Evolutionary conservation across 2,113 vertebrate species (phyloP).

Genomic region (Zeus faber): DNA sequence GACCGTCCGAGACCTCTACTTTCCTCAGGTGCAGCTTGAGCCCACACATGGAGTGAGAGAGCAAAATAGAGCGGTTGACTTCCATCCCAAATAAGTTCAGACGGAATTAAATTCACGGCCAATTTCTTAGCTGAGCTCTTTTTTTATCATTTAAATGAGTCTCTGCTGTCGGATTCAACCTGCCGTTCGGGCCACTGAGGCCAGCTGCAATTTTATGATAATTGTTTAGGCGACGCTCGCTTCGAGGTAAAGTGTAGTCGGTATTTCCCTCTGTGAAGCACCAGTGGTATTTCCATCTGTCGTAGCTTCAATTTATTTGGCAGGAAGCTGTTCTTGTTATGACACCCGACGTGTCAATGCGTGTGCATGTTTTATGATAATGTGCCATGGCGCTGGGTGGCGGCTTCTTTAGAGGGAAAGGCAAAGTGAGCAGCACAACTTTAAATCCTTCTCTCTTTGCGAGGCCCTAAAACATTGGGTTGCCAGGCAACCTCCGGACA

Average conservation of each 20-base stretch:
- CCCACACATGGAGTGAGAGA: background rate
- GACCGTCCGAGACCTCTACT: background rate
- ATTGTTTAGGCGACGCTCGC: background rate
- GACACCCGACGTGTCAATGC: background rate
- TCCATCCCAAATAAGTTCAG: background rate
- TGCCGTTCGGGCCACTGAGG: background rate
- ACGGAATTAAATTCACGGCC: background rate
- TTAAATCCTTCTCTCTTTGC: background rate
- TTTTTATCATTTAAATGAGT: background rate
- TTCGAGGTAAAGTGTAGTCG: background rate
- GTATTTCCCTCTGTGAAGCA: no score
- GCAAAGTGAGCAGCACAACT: background rate
- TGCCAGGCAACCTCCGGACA: slow-evolving; percentile 1
- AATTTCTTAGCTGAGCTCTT: background rate
- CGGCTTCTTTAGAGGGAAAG: background rate
- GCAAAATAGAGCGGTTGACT: background rate
- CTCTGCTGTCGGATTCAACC: background rate
- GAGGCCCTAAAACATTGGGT: background rate
- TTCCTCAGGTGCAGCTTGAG: background rate
- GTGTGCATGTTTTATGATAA: background rate
- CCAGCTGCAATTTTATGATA: background rate
- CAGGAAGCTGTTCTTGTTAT: background rate
- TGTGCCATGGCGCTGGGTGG: background rate
- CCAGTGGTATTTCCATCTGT: background rate
- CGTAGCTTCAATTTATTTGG: background rate